Percentiles rank a stretch among this genome's conserved stretches.
phyloP scores from a whole-genome alignment of 2,113 vertebrate genomes.

The Alethe diademata region DNA sequence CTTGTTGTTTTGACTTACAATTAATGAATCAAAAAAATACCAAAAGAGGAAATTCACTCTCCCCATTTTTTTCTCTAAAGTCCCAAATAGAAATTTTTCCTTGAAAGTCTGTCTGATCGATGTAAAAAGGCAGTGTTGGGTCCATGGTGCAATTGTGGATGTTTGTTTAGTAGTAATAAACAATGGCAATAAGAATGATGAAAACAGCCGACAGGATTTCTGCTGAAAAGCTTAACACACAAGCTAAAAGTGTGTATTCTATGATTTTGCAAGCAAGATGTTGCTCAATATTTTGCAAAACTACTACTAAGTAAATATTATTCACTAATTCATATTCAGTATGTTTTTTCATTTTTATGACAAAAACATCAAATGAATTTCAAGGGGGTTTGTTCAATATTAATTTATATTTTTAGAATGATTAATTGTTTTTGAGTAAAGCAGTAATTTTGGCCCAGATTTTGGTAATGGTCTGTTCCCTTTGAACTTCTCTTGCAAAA shows the following conservation, averaged over 20 bases:
- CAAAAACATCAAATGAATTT: background rate
- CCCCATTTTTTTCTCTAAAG: background rate
- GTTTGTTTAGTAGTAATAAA: background rate
- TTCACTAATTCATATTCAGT: background rate
- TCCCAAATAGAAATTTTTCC: background rate
- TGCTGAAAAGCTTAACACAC: background rate
- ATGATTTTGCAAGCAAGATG: background rate
- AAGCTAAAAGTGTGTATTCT: background rate
- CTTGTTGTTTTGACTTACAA: background rate
- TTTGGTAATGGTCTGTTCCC: background rate
- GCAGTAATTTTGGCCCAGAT: background rate
- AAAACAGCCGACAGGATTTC: background rate
- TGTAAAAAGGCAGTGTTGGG: background rate
- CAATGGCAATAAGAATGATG: background rate
- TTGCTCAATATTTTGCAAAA: background rate
- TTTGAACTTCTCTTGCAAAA: background rate
- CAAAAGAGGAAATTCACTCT: background rate
- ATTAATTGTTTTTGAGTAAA: background rate
- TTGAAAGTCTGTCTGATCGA: background rate
- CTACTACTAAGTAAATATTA: background rate
- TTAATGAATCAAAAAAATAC: background rate
- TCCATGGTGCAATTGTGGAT: background rate
- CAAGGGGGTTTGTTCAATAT: background rate
- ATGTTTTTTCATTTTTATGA: background rate
- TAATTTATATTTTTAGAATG: background rate